Evolutionary conservation across 2,888 invertebrate genomes (phyloP).

Genomic region (Psococerastis gibbosa): DNA sequence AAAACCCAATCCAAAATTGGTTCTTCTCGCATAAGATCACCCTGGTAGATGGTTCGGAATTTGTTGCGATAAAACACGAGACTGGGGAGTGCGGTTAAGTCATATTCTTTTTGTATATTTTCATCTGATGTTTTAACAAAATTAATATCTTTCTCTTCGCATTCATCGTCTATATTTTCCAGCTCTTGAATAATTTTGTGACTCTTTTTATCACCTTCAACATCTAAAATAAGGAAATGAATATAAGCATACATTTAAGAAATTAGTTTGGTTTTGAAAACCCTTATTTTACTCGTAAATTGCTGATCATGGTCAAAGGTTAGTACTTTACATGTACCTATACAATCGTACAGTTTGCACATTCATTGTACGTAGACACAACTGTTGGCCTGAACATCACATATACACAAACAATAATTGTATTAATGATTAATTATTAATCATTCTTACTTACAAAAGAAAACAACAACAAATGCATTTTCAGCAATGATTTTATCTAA

Average conservation of each 20-base stretch:
- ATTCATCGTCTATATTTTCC: slow-evolving; percentile 85
- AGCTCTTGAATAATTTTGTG: slow-evolving; percentile 73
- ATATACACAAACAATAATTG: slow-evolving; percentile 1
- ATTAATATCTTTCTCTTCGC: slow-evolving; percentile 77
- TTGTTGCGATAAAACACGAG: slow-evolving; percentile 74
- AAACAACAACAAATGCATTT: slow-evolving; percentile 76
- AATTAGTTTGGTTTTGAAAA: too few relatives aligned
- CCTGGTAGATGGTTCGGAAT: slow-evolving; percentile 67
- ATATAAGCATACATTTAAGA: neutral
- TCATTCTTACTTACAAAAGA: slow-evolving; percentile 57
- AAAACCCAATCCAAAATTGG: slow-evolving; percentile 79
- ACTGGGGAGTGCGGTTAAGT: slow-evolving; percentile 59
- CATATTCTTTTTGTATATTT: slow-evolving; percentile 72
- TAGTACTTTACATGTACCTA: too few relatives aligned
- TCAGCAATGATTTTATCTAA: slow-evolving; percentile 73
- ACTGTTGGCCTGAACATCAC: too few relatives aligned
- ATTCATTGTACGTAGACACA: neutral
- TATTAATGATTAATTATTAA: slow-evolving; percentile 3
- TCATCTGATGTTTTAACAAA: slow-evolving; percentile 84
- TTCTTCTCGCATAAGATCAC: slow-evolving; percentile 78
- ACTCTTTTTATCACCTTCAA: slow-evolving; percentile 75
- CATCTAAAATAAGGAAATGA: slow-evolving; percentile 35
- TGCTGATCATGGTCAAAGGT: too few relatives aligned
- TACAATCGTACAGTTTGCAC: too few relatives aligned
- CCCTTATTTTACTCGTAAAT: too few relatives aligned